Conservation (phyloP, 2,113 vertebrate genomes). For the Epinephelus lanceolatus region DNA sequence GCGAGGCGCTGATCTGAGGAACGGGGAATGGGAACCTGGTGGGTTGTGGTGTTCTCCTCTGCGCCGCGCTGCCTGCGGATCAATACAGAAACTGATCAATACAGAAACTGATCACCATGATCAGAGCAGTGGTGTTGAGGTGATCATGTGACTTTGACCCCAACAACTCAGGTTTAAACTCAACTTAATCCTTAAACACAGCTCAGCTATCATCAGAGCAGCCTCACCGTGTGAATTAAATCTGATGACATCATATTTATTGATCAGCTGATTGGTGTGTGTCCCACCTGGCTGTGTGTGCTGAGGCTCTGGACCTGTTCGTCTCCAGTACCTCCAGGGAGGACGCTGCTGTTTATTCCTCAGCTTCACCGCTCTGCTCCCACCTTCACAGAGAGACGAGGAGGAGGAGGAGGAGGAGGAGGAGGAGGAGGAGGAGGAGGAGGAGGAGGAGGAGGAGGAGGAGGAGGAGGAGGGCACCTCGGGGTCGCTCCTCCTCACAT, state of each 20-base stretch:
- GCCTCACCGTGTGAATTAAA: too few species aligned
- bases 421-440: slow-evolving; percentile 33
- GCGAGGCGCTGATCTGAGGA: slow-evolving; percentile 18
- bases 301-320: slow-evolving; percentile 77
- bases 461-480: slow-evolving; percentile 47
- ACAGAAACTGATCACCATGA: not conserved
- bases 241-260: too few species aligned
- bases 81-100: not conserved
- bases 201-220: too few species aligned
- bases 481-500: slow-evolving; percentile 31
- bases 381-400: slow-evolving; percentile 55
- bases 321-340: slow-evolving; percentile 88
- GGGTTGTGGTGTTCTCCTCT: slow-evolving; percentile 25
- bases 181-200: too few species aligned
- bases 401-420: slow-evolving; percentile 48
- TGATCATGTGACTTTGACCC: too few species aligned
- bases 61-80: slow-evolving; percentile 49
- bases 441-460: too few species aligned
- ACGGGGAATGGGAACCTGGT: slow-evolving; percentile 20
- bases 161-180: too few species aligned
- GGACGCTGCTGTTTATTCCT: slow-evolving; percentile 59
- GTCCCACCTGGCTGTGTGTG: slow-evolving; percentile 84
- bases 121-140: not conserved
- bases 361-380: slow-evolving; percentile 70
- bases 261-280: not conserved